Conservation (phyloP, 1,140 invertebrate species). For the Rhizoglyphus robini region DNA sequence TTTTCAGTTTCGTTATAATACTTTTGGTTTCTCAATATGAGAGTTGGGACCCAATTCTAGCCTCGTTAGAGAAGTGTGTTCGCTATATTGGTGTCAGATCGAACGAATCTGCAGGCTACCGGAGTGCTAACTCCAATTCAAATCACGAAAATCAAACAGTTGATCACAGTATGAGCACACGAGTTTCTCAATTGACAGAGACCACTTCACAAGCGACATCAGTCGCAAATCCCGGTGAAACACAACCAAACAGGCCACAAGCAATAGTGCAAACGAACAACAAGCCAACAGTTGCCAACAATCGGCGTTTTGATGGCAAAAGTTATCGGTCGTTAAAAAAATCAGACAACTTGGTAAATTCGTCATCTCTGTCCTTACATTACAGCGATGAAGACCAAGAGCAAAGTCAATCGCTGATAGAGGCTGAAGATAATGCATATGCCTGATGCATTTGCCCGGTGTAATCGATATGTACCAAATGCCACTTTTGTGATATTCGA, state of each 20-base stretch:
- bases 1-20: constrained; percentile 58
- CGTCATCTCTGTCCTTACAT: background rate
- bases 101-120: background rate
- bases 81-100: background rate
- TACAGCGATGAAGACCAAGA: background rate
- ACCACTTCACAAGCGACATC: background rate
- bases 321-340: background rate
- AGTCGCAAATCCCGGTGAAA: background rate
- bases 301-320: background rate
- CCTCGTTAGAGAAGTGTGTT: background rate
- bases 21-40: constrained; percentile 63
- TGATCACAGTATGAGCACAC: background rate
- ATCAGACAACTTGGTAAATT: background rate
- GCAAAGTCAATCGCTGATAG: constrained; percentile 8
- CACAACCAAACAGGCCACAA: background rate
- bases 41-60: constrained; percentile 55
- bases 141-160: background rate
- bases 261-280: background rate
- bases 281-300: too few species aligned
- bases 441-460: too few species aligned
- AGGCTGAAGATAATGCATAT: background rate
- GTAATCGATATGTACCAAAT: too few species aligned
- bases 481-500: too few species aligned
- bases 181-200: background rate
- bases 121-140: background rate